These are phyloP conservation scores for Bombyx mandarina DNA, from an alignment of 1,140 invertebrate species.

Conservation along the genomic window DNA sequence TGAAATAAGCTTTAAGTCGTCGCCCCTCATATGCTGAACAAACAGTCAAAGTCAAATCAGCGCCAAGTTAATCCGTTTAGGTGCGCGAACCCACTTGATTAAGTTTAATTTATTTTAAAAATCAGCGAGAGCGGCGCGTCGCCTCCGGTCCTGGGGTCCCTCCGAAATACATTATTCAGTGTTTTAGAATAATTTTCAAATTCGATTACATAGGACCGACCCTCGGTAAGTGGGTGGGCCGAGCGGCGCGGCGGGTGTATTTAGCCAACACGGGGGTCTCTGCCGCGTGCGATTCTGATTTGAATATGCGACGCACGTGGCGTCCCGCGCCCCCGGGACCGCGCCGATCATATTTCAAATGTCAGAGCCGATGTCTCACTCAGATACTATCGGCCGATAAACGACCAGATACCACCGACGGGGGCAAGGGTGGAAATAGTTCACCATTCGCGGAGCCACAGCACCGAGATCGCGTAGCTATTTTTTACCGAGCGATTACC, in stretches of 20 bases:
- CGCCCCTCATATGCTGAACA: constrained; percentile 48
- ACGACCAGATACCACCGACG: constrained; percentile 46
- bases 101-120: constrained; percentile 71
- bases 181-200: constrained; percentile 72
- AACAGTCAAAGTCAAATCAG: constrained; percentile 66
- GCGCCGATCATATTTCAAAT: constrained; percentile 69
- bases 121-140: constrained; percentile 47
- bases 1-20: constrained; percentile 50
- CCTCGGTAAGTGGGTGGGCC: constrained; percentile 67
- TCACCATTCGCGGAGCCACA: constrained; percentile 14
- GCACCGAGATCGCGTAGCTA: constrained; percentile 41
- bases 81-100: constrained; percentile 69
- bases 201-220: constrained; percentile 70
- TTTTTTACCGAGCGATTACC: constrained; percentile 68
- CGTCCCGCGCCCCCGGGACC: constrained; percentile 55
- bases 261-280: constrained; percentile 69
- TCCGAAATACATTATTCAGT: constrained; percentile 70
- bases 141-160: constrained; percentile 56
- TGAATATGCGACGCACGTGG: constrained; percentile 67
- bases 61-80: constrained; percentile 68
- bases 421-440: constrained; percentile 61
- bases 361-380: constrained; percentile 70
- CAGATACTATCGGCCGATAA: constrained; percentile 68
- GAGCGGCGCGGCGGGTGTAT: constrained; percentile 61
- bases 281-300: constrained; percentile 64